phyloP scores from a whole-genome alignment of 2,797 vertebrate species.

The Galaxias olidus region DNA sequence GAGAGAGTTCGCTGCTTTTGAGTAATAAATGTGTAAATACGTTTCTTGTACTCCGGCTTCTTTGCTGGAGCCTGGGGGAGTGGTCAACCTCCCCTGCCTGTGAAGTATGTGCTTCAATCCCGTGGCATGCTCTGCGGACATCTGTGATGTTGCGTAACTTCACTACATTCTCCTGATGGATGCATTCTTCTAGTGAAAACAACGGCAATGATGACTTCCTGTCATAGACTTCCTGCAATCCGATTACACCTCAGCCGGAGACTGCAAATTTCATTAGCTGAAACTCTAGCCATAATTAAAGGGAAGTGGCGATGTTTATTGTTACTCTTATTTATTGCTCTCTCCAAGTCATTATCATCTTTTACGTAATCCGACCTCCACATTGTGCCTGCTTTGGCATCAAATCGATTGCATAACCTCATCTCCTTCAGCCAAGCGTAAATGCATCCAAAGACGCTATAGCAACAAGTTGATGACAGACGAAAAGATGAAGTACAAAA shows the following conservation, averaged over 20 bases:
- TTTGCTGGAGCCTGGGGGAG: too few relatives aligned
- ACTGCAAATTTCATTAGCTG: slow-evolving; percentile 62
- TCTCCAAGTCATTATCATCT: slow-evolving; percentile 44
- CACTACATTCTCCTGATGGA: slow-evolving; percentile 30
- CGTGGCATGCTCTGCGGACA: too few relatives aligned
- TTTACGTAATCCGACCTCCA: slow-evolving; percentile 46
- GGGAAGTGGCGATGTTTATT: slow-evolving; percentile 57
- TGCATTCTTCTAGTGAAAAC: slow-evolving; percentile 30
- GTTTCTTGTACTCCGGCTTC: too few relatives aligned
- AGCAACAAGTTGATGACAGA: neutral
- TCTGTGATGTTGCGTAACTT: neutral
- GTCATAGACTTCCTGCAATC: slow-evolving; percentile 62
- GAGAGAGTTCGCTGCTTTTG: too few relatives aligned
- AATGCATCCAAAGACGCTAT: slow-evolving; percentile 32
- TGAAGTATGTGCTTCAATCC: too few relatives aligned
- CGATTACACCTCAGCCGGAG: slow-evolving; percentile 65
- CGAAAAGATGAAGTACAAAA: neutral
- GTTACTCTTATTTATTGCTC: slow-evolving; percentile 58
- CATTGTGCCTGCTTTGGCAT: slow-evolving; percentile 36
- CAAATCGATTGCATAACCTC: slow-evolving; percentile 47
- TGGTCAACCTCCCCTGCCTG: too few relatives aligned
- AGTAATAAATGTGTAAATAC: too few relatives aligned
- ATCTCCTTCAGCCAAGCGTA: slow-evolving; percentile 33
- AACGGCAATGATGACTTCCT: slow-evolving; percentile 56
- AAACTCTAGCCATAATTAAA: slow-evolving; percentile 67